A percentile compares a stretch with the other conserved stretches of the same genome.
Evolutionary conservation across 2,888 invertebrate genomes (phyloP).

Genomic region (Drosophila parthenogenetica): DNA sequence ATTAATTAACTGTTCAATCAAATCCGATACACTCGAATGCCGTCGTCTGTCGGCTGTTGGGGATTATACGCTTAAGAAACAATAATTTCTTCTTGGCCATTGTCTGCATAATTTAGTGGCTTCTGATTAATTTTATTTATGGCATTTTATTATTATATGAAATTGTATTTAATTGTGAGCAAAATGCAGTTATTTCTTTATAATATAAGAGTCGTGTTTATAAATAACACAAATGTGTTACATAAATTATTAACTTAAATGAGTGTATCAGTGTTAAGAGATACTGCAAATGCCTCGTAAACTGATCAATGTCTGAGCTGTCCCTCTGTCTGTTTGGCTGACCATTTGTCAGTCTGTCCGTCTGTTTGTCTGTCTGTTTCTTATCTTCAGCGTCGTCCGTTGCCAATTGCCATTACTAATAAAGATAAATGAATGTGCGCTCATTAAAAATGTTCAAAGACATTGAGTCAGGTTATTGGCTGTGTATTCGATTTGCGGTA

Average conservation of each 20-base stretch:
- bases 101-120: constrained; percentile 28
- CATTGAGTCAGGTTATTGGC: constrained; percentile 75
- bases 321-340: constrained; percentile 2
- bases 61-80: constrained; percentile 1
- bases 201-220: constrained; percentile 54
- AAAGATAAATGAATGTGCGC: constrained; percentile 74
- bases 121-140: constrained; percentile 39
- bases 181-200: constrained; percentile 2
- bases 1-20: constrained; percentile 78
- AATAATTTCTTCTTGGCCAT: constrained; percentile 25
- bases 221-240: constrained; percentile 46
- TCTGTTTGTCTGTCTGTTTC: constrained; percentile 17
- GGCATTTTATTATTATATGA: constrained; percentile 46
- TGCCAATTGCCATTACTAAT: constrained; percentile 76
- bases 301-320: constrained; percentile 29
- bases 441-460: constrained; percentile 57
- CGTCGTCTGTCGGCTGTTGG: constrained; percentile 33
- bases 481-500: constrained; percentile 52
- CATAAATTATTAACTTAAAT: constrained; percentile 68
- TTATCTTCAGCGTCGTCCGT: constrained; percentile 64
- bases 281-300: constrained; percentile 55
- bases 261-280: constrained; percentile 40
- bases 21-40: constrained; percentile 62
- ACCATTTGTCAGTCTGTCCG: constrained; percentile 1
- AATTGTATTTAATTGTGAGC: constrained; percentile 61